Base-by-base conservation (phyloP, 2,113 vertebrate species). In the Zonotrichia leucophrys region DNA sequence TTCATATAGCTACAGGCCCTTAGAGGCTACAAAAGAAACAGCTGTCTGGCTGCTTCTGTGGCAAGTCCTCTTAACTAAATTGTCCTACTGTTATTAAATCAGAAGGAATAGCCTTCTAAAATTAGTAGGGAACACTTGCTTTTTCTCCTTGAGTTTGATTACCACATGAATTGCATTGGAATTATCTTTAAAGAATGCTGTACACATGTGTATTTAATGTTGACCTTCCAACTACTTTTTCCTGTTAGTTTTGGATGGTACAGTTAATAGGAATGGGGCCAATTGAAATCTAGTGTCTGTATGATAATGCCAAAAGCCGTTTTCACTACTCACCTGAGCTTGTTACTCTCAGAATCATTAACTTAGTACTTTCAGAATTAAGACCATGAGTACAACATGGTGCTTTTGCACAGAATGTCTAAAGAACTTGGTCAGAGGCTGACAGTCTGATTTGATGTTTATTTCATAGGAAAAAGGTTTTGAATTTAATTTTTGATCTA, bases 1-100 rank as follows among this genome's bases (percentile, higher is more conserved):
- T 91, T 91, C 89, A 82, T 96, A 91, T 53, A 92, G 94, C 92
- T 58, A 41, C 87, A 91, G 92, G 89, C 83, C 73, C 66, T 84
- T 80, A 58, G 31, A 87, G 86, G 56, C 90, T 81, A 62, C 89
- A 90, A 89, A 92, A 92, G 92, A 78, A 96, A 89, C 96, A 95
- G 92, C 94, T 97, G 90, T 82, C 80, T 77, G 46, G 12, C 88
- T 94, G 3, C 59, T 86, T 64, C 59, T 89, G 39, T 47, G 39
- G 64, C 55, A 35, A 78, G 92, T 86, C 64, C 52, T 89, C 68
- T 39, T 93, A 67, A 89, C 42, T 58, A 42, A 86, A 81, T 77
- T 66, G 46, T 47, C 60, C 19, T 6, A 20, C 15, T 83, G 10
- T 52, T 83, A 64, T 6, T 33, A 46, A 69, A 6, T n/a, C 0